A percentile compares a stretch with the other conserved stretches of the same genome.
Conservation (phyloP, 2,797 vertebrate genomes). For the Octomys mimax region DNA sequence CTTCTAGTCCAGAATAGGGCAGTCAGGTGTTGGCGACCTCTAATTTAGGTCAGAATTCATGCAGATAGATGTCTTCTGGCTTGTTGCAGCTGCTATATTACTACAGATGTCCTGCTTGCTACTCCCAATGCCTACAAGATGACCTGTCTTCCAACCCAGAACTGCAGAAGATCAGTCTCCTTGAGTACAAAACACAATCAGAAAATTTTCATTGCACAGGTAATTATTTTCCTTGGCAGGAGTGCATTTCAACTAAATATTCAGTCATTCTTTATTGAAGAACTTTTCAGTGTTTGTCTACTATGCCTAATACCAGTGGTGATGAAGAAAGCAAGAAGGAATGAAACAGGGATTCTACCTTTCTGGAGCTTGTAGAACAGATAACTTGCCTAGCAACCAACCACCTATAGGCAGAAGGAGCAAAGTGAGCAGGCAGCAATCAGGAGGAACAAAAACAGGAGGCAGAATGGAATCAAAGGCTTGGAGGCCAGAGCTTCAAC, state of each 20-base stretch:
- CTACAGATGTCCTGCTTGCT: background rate
- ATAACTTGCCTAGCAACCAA: background rate
- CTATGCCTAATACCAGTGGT: background rate
- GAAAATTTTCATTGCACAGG: background rate
- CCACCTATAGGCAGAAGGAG: background rate
- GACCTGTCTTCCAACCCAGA: background rate
- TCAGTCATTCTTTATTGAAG: background rate
- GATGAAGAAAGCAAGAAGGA: background rate
- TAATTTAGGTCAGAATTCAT: background rate
- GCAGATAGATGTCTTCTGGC: background rate
- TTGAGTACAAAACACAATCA: background rate
- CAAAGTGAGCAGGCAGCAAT: background rate
- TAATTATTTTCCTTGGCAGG: background rate
- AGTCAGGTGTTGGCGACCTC: background rate
- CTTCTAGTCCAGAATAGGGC: background rate
- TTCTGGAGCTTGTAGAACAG: background rate
- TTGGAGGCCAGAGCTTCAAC: background rate
- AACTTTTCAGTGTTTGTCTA: background rate
- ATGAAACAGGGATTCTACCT: background rate
- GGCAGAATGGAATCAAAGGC: background rate
- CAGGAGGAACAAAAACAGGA: background rate
- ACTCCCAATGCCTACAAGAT: background rate
- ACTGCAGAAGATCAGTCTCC: background rate
- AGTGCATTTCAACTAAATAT: background rate
- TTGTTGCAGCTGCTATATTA: background rate